Percentiles rank a stretch among this genome's conserved stretches.
These are phyloP conservation scores for Petrocephalus zakoni DNA, from an alignment of 2,113 vertebrate genomes.

Conservation along the genomic window DNA sequence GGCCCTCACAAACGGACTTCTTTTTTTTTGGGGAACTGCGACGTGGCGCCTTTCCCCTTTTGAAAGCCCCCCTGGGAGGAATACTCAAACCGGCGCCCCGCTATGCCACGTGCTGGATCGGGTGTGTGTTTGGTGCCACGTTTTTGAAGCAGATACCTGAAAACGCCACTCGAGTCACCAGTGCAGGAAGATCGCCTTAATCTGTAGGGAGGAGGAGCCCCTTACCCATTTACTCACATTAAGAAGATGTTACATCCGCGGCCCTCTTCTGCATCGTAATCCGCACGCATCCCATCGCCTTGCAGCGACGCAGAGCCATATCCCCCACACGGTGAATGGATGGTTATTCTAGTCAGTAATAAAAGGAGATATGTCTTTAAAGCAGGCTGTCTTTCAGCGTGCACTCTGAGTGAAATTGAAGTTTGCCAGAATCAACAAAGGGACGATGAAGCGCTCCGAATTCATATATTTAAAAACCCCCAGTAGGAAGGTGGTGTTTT, in stretches of 20 bases:
- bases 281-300: background rate
- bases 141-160: background rate
- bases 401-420: slow-evolving; percentile 17
- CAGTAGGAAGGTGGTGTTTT: background rate
- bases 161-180: background rate
- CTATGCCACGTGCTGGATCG: background rate
- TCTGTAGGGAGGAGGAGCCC: background rate
- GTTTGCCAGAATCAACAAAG: slow-evolving; percentile 21
- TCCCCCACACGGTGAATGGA: background rate
- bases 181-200: background rate
- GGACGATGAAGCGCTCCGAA: slow-evolving; percentile 11
- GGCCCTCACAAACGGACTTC: background rate
- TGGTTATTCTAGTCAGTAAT: slow-evolving; percentile 20
- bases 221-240: background rate
- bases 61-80: background rate
- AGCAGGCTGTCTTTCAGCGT: background rate
- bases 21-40: background rate
- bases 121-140: background rate
- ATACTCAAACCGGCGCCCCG: background rate
- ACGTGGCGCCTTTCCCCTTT: background rate
- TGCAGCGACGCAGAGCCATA: background rate
- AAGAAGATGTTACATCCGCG: background rate
- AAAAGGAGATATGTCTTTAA: slow-evolving; percentile 18
- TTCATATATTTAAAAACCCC: slow-evolving; percentile 20
- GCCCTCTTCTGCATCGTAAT: background rate